Evolutionary conservation across 2,113 vertebrate species (phyloP).

Genomic region (Gavia stellata): DNA sequence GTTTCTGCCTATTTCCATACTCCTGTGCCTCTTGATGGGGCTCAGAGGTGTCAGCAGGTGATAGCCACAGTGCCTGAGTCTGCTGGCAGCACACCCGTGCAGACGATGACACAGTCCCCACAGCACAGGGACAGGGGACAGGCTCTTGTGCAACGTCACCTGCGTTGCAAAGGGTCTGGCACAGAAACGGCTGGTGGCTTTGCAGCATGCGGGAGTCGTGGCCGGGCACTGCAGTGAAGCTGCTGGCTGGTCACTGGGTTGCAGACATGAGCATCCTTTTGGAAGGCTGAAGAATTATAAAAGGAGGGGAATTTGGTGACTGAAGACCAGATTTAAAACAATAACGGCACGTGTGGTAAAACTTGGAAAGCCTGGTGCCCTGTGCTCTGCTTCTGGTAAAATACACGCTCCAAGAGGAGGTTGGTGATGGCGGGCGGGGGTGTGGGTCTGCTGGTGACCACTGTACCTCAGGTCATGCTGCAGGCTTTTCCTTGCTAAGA

Average conservation of each 20-base stretch:
- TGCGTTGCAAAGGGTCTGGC: fast-evolving
- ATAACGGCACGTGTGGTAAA: fast-evolving
- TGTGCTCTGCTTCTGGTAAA: not conserved
- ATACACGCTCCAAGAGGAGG: not conserved
- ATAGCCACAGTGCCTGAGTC: not conserved
- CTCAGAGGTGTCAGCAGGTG: not conserved
- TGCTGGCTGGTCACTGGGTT: not conserved
- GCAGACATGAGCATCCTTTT: not conserved
- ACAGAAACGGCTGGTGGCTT: not conserved
- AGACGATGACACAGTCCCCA: fast-evolving
- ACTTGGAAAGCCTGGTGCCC: not conserved
- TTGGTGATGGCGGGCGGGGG: not conserved
- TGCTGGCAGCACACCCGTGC: not conserved
- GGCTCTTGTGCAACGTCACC: not conserved
- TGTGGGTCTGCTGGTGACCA: not conserved
- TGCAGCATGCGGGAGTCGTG: not conserved
- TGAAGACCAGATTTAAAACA: not conserved
- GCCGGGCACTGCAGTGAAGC: not conserved
- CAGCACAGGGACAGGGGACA: not conserved
- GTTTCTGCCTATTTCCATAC: not conserved
- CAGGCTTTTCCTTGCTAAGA: not conserved
- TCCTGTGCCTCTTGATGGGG: not conserved
- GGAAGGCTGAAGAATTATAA: not conserved
- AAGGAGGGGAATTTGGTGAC: not conserved
- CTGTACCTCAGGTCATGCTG: not conserved